These are phyloP conservation scores for Gephyroberyx darwinii DNA, from an alignment of 2,797 vertebrate genomes.

Conservation along the genomic window DNA sequence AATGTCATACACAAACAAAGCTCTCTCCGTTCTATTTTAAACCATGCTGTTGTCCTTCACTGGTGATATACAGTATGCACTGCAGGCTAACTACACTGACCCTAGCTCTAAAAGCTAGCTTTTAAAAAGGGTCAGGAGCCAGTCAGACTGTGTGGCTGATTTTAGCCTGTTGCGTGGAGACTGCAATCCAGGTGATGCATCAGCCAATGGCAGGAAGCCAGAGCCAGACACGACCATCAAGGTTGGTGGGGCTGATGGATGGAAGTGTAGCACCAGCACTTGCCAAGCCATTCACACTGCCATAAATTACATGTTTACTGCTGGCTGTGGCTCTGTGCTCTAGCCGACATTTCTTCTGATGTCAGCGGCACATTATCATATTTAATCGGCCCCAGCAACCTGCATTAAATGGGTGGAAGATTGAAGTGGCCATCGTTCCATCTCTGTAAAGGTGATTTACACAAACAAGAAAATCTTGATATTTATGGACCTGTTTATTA, in stretches of 20 bases:
- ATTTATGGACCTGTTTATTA: conserved; percentile 77
- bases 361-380: conserved; percentile 80
- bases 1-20: not conserved
- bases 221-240: conserved; percentile 53
- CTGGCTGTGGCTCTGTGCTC: conserved; percentile 48
- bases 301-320: conserved; percentile 79
- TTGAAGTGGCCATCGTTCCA: conserved; percentile 57
- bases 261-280: conserved; percentile 61
- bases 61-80: conserved; percentile 39
- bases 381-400: conserved; percentile 80
- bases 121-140: conserved; percentile 48
- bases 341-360: conserved; percentile 58
- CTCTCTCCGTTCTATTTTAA: not conserved
- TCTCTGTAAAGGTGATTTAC: conserved; percentile 75
- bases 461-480: conserved; percentile 57
- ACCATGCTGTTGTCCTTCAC: not conserved
- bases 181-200: conserved; percentile 72
- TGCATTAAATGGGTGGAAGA: conserved; percentile 67
- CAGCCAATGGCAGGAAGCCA: conserved; percentile 76
- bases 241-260: conserved; percentile 71
- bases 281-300: conserved; percentile 62
- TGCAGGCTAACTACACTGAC: conserved; percentile 44
- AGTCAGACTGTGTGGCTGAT: conserved; percentile 26
- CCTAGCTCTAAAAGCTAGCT: conserved; percentile 44
- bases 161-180: conserved; percentile 66